Conservation (phyloP, 2,797 vertebrate genomes). For the Lagocephalus sceleratus region DNA sequence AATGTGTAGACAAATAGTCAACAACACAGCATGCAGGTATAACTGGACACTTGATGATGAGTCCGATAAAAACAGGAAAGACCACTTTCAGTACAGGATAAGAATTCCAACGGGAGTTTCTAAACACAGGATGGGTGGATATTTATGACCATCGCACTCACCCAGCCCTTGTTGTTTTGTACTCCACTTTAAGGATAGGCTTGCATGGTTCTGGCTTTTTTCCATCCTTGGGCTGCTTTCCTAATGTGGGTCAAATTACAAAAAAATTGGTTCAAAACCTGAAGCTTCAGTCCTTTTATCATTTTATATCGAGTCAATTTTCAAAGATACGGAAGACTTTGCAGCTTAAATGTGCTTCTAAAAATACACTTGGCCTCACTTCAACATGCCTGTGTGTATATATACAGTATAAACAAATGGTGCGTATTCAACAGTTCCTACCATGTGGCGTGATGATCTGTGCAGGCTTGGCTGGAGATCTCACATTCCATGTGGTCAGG, state of each 20-base stretch:
- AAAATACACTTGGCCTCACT: slow-evolving; percentile 16
- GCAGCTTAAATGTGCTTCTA: slow-evolving; percentile 9
- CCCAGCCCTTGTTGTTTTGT: slow-evolving; percentile 94
- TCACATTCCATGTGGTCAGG: slow-evolving; percentile 95
- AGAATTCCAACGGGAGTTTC: slow-evolving; percentile 28
- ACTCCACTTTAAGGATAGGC: slow-evolving; percentile 98
- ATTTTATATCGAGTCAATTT: not conserved
- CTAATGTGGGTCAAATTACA: slow-evolving; percentile 69
- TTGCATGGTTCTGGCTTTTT: slow-evolving; percentile 99
- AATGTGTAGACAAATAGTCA: not conserved
- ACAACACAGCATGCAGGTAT: not conserved
- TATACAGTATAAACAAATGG: slow-evolving; percentile 1
- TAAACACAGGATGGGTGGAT: slow-evolving; percentile 59
- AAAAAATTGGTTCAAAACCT: not conserved
- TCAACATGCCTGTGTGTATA: not conserved
- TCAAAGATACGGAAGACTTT: not conserved
- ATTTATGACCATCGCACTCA: slow-evolving; percentile 68
- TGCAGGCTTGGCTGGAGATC: slow-evolving; percentile 84
- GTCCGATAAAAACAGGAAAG: no score
- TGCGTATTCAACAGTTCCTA: slow-evolving; percentile 64
- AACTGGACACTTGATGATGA: not conserved
- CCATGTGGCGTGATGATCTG: slow-evolving; percentile 97
- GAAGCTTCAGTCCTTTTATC: not conserved
- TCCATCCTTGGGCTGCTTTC: slow-evolving; percentile 97
- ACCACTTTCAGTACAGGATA: no score